Evolutionary conservation across 2,797 vertebrate species (phyloP), one percentile per base, ranked within the genome.

Genomic region (Dendrocincla fuliginosa): DNA sequence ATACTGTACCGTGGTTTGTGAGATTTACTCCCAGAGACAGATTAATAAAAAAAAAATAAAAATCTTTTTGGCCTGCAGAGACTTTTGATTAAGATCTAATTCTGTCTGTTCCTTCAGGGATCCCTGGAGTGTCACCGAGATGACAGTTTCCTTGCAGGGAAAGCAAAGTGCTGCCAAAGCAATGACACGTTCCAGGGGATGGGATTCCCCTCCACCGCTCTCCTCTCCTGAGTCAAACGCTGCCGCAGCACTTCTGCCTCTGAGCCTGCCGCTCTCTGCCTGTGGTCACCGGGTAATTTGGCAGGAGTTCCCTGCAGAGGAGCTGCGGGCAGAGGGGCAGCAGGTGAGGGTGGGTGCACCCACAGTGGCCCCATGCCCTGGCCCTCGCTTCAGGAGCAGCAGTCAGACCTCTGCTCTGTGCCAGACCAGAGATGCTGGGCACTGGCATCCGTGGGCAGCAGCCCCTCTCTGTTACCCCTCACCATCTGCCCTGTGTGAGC

Each of bases 211-310:
- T 53, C 2, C 39, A 0, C 59, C 0, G 5, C 25, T n/a, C 37
- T 50, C 6, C 8, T 35, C 35, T 25, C 49, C 49, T 28, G 32
- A 20, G 25, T 16, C 7, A 23, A 11, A 11, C 1, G 2, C 85
- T 33, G n/a, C 56, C 35, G 0, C 32, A 20, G 64, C 20, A 0
- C 53, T 41, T 32, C 33, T 42, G 59, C 83, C 47, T 9, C 42
- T 5, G 17, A 24, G 33, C 9, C 4, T 17, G 39, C 56, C 53
- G 7, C 37, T 32, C 37, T 13, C 33, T 32, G 22, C 16, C 32
- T 8, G 8, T 10, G 19, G 4, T 4, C 69, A 16, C 15, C 0
- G 1, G 2, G 39, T 16, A 2, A 0, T 3, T 1, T 4, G 37
- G 52, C 35, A 19, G 0, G 2, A 5, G 14, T 5, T 39, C 42